Evolutionary conservation across 2,113 vertebrate genomes (phyloP).

Genomic region (Hippocampus abdominalis): DNA sequence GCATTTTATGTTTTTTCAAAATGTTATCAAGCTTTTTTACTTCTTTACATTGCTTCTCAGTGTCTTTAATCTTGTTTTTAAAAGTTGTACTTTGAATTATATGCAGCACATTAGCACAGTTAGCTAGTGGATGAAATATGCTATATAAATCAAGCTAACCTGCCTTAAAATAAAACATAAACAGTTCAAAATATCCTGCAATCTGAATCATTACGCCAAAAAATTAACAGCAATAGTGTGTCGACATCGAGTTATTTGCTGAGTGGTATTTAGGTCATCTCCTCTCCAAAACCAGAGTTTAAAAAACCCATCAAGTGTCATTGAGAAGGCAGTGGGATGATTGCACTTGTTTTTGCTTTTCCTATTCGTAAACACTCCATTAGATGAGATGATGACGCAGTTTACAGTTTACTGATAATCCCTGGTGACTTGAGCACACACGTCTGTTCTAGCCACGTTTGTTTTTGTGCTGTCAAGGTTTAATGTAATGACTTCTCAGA

Average conservation of each 20-base stretch:
- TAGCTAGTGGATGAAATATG: too few species aligned
- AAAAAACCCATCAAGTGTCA: neutral
- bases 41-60: too few species aligned
- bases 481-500: neutral
- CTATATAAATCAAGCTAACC: too few species aligned
- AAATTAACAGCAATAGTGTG: neutral
- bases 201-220: too few species aligned
- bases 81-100: too few species aligned
- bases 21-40: too few species aligned
- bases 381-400: conserved; percentile 1
- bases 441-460: neutral
- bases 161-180: too few species aligned
- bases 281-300: neutral
- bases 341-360: conserved; percentile 5
- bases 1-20: too few species aligned
- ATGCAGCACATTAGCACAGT: too few species aligned
- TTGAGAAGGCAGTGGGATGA: neutral
- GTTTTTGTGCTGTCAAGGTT: neutral
- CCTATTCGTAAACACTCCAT: neutral
- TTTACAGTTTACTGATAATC: conserved; percentile 1
- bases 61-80: too few species aligned
- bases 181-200: too few species aligned
- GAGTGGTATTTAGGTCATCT: neutral
- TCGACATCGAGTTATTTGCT: neutral
- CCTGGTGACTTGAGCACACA: neutral